A percentile compares a stretch with the other conserved stretches of the same genome.
These are phyloP conservation scores for Sander vitreus DNA, from an alignment of 2,113 vertebrate genomes.

Conservation along the genomic window DNA sequence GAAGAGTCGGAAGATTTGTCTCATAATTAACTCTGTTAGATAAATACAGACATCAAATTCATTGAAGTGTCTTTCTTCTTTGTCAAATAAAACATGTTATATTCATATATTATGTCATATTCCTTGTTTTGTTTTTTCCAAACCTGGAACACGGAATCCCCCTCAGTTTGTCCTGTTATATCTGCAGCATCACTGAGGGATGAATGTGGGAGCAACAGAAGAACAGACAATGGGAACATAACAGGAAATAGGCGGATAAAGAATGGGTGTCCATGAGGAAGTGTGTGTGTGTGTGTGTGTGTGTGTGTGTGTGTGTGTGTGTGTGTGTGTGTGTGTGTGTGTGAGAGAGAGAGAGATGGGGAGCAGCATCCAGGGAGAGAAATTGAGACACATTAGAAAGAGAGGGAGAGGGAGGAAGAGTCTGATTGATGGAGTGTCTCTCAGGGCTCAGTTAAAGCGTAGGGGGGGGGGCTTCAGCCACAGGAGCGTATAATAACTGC, in stretches of 20 bases:
- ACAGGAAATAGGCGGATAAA: constrained; percentile 1
- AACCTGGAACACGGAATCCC: neutral
- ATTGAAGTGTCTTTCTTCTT: too few species aligned
- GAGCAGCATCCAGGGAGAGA: neutral
- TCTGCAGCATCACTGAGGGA: neutral
- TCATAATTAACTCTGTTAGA: too few species aligned
- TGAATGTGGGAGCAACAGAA: neutral
- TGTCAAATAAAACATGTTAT: too few species aligned
- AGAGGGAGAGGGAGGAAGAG: neutral
- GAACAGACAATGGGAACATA: neutral
- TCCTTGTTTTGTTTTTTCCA: too few species aligned
- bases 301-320: neutral
- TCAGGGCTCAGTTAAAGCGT: constrained; percentile 31
- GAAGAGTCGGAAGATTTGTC: too few species aligned
- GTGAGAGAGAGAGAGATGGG: too few species aligned
- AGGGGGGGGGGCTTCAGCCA: constrained; percentile 31
- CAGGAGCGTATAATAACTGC: constrained; percentile 64
- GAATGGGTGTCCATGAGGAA: neutral
- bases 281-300: neutral
- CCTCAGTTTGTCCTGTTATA: too few species aligned
- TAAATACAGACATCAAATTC: too few species aligned
- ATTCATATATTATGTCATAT: too few species aligned
- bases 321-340: neutral
- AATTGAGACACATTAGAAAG: neutral
- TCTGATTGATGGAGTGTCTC: constrained; percentile 52